Conservation (phyloP, 2,888 invertebrate genomes). For the Metallyticus violacea region DNA sequence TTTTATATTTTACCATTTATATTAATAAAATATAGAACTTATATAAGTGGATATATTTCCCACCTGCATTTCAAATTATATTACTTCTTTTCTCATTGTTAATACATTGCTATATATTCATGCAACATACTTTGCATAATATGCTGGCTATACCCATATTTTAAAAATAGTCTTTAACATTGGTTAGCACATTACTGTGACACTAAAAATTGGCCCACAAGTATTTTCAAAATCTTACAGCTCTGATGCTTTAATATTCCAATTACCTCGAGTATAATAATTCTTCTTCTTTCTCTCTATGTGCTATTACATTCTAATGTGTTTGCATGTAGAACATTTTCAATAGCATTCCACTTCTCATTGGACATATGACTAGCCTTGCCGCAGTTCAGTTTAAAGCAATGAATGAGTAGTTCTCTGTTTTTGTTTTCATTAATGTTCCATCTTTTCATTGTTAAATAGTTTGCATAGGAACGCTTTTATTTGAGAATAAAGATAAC, state of each 20-base stretch:
- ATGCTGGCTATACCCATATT: neutral
- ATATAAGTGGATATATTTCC: neutral
- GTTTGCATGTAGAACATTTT: neutral
- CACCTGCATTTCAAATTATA: neutral
- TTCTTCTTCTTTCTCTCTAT: too few relatives aligned
- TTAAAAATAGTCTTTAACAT: too few relatives aligned
- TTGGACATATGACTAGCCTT: neutral
- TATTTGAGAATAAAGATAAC: neutral
- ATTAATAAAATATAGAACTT: neutral
- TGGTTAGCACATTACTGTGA: too few relatives aligned
- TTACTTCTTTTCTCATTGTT: neutral
- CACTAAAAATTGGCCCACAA: too few relatives aligned
- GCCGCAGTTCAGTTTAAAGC: neutral
- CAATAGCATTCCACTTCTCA: neutral
- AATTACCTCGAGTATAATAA: too few relatives aligned
- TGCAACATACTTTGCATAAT: neutral
- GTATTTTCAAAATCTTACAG: too few relatives aligned
- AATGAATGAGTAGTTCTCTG: neutral
- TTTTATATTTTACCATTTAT: neutral
- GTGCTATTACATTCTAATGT: neutral
- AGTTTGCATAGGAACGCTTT: neutral
- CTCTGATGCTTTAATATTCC: too few relatives aligned
- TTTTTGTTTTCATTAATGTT: neutral
- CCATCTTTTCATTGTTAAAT: neutral
- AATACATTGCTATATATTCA: neutral